Evolutionary conservation across 2,113 vertebrate genomes (phyloP).

Genomic region (Sigmodon hispidus): DNA sequence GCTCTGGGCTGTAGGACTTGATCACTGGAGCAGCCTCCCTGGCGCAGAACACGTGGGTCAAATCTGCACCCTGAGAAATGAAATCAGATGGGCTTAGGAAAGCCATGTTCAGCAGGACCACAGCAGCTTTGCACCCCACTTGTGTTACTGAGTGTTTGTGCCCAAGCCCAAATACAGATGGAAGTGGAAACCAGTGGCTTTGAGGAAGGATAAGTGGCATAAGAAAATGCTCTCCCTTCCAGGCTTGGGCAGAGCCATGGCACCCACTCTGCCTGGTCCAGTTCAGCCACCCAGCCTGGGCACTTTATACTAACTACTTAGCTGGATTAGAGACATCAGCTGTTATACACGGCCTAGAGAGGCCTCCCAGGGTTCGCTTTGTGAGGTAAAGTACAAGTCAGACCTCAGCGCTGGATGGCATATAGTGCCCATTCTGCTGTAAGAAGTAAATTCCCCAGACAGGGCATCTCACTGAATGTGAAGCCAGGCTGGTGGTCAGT

Average conservation of each 20-base stretch:
- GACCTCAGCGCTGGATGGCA: background rate
- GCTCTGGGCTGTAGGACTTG: constrained; percentile 98
- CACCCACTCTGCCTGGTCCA: background rate
- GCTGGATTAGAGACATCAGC: background rate
- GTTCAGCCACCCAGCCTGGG: background rate
- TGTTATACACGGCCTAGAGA: background rate
- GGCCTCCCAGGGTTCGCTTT: background rate
- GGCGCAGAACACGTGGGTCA: constrained; percentile 98
- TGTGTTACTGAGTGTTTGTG: rapidly evolving
- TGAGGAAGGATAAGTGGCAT: rapidly evolving
- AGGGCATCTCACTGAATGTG: background rate
- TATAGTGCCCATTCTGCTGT: background rate
- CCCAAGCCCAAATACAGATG: rapidly evolving
- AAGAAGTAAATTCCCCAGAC: background rate
- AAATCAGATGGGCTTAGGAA: background rate
- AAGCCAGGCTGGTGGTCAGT: background rate
- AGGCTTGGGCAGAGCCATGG: background rate
- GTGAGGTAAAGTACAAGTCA: background rate
- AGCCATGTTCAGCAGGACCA: rapidly evolving
- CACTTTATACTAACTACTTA: background rate
- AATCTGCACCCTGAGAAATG: constrained; percentile 93
- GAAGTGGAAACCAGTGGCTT: background rate
- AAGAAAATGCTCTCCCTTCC: background rate
- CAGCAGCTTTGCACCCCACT: rapidly evolving
- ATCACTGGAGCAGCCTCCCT: constrained; percentile 96